Percentiles rank a stretch among this genome's conserved stretches.
Conservation (phyloP, 92 coral and sea anemone species). For the Anthopleura xanthogrammica region DNA sequence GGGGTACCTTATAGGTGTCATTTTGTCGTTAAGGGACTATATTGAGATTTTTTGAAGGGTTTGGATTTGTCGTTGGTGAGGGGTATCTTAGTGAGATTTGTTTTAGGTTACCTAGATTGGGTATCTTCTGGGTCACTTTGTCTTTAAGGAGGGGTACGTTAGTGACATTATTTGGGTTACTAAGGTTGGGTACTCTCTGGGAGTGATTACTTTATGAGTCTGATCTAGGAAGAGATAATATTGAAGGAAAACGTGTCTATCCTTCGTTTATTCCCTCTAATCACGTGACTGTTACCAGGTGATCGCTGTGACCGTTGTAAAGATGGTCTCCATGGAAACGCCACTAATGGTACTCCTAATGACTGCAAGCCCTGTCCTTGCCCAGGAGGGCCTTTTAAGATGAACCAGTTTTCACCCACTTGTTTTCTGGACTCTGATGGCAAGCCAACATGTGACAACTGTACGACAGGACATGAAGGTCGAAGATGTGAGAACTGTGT, state of each 20-base stretch:
- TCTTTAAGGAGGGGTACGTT: not conserved
- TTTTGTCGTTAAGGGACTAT: too few relatives aligned
- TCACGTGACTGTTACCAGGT: slow-evolving; percentile 49
- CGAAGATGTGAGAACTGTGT: slow-evolving; percentile 71
- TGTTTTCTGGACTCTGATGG: slow-evolving; percentile 68
- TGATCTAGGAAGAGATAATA: not conserved
- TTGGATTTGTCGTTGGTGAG: too few relatives aligned
- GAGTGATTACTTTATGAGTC: not conserved
- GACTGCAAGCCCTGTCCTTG: slow-evolving; percentile 86
- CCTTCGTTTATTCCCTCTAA: not conserved
- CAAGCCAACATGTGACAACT: slow-evolving; percentile 61
- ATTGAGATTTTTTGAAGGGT: too few relatives aligned
- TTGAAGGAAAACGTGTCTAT: too few relatives aligned
- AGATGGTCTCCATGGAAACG: slow-evolving; percentile 91
- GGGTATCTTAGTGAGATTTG: too few relatives aligned
- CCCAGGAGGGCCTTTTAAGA: slow-evolving; percentile 63
- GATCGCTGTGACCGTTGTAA: slow-evolving; percentile 83
- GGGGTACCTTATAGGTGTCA: too few relatives aligned
- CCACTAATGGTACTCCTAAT: slow-evolving; percentile 60
- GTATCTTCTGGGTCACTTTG: not conserved
- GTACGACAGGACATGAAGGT: slow-evolving; percentile 58
- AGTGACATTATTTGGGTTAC: not conserved
- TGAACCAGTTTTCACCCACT: slow-evolving; percentile 72
- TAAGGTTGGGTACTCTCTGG: not conserved
- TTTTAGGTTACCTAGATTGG: not conserved